Conservation (phyloP, 2,888 invertebrate genomes). For the Heliconius aoede region DNA sequence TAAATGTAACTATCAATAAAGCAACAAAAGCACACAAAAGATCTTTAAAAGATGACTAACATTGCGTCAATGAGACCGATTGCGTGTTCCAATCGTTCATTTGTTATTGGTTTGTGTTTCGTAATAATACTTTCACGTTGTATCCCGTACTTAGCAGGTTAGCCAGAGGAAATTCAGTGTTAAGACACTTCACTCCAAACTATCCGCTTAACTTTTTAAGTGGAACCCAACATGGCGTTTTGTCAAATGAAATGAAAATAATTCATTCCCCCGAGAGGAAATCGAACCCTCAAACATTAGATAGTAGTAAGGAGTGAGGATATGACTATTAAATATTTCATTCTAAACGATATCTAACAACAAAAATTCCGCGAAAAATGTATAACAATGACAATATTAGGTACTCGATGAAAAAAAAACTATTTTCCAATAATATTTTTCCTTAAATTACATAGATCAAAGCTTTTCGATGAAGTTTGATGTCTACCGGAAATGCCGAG, state of each 20-base stretch:
- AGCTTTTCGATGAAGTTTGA: slow-evolving; percentile 65
- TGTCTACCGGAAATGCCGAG: slow-evolving; percentile 68
- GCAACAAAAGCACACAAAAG: slow-evolving; percentile 63
- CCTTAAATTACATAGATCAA: slow-evolving; percentile 55
- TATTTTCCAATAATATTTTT: slow-evolving; percentile 44
- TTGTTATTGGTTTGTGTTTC: slow-evolving; percentile 50
- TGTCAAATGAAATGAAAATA: no score
- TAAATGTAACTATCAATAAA: slow-evolving; percentile 49
- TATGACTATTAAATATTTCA: slow-evolving; percentile 32
- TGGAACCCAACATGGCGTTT: no score
- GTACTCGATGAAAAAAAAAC: slow-evolving; percentile 21
- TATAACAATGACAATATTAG: slow-evolving; percentile 28
- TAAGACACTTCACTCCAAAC: neutral
- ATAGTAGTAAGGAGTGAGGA: no score
- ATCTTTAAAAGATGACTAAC: slow-evolving; percentile 72
- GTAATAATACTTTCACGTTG: neutral
- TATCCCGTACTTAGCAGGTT: neutral
- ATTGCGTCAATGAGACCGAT: slow-evolving; percentile 72
- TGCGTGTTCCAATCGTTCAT: slow-evolving; percentile 70
- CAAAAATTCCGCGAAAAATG: slow-evolving; percentile 4
- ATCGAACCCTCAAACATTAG: no score
- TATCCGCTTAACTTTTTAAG: neutral
- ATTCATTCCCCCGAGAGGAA: no score
- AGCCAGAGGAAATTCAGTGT: neutral
- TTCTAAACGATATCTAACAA: slow-evolving; percentile 48